Evolutionary conservation across 35 echinoderm and acorn worm genomes (phyloP), one percentile per base, ranked within the genome.

Genomic region (Ptychodera flava): DNA sequence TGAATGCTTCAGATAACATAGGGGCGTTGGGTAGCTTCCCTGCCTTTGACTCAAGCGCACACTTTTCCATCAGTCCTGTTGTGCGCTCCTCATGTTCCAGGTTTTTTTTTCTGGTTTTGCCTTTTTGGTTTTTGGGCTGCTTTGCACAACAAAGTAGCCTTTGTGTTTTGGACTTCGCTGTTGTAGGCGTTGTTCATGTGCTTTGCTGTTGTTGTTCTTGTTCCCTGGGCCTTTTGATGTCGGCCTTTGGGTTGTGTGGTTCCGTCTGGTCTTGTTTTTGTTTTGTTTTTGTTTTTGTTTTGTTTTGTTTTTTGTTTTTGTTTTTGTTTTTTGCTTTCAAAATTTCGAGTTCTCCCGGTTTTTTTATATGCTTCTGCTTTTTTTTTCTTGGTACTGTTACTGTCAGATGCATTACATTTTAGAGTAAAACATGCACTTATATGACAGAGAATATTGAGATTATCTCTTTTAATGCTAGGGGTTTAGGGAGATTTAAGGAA

Each of bases 401-500:
- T 64, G 6, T 64, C 45, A 64, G 6, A 64, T 22, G 6, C 6
- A 64, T 64, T 64, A 64, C 22, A 64, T 12, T 22, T 12, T 22
- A 12, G 6, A 64, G 22, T 64, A 64, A 64, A 6, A 64, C 45
- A 64, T 64, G 6, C 45, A 64, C 45, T 12, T 6, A 22, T 64
- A 64, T 64, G 45, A 64, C 6, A 64, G 45, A 64, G 45, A 64
- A 64, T 64, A 12, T 64, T 64, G 45, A 64, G 6, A 64, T 64
- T 64, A 64, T 64, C 22, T 22, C 45, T 22, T 34, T 88, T 36
- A 88, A 80, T 0, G 35, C 76, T 33, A 36, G 29, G 36, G 86
- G 86, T 88, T 37, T 88, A 80, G 80, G 27, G 35, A 36, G n/a
- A 31, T 35, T 64, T n/a, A 81, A 36, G 80, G 80, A 80, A 33